phyloP scores from a whole-genome alignment of 2,113 vertebrate genomes.

The Tragelaphus strepsiceros region DNA sequence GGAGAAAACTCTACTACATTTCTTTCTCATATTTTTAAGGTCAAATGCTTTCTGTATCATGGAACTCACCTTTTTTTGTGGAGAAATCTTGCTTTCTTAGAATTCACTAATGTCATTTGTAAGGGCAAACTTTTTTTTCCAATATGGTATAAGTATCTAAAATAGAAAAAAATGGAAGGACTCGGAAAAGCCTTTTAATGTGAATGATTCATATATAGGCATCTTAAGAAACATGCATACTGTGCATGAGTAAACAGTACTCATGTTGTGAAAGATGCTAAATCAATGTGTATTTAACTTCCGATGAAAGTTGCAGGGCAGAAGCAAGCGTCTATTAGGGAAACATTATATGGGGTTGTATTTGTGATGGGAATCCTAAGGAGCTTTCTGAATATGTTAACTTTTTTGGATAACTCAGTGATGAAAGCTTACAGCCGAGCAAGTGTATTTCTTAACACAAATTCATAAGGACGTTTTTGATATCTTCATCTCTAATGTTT shows the following conservation, averaged over 20 bases:
- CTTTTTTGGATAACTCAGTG: conserved; percentile 57
- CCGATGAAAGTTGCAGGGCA: conserved; percentile 76
- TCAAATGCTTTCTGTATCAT: conserved; percentile 23
- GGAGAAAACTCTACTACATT: conserved; percentile 57
- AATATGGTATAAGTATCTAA: conserved; percentile 89
- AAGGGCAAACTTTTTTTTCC: conserved; percentile 84
- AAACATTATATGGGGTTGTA: conserved; percentile 63
- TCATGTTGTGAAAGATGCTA: conserved; percentile 62
- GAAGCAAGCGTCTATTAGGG: conserved; percentile 67
- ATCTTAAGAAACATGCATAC: conserved; percentile 83
- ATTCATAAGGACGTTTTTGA: conserved; percentile 61
- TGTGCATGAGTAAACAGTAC: conserved; percentile 72
- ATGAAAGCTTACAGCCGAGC: conserved; percentile 46
- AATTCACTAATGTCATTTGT: conserved; percentile 76
- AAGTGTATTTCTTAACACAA: conserved; percentile 50
- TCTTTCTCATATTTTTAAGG: conserved; percentile 65
- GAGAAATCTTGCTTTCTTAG: conserved; percentile 58
- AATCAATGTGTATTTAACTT: conserved; percentile 79
- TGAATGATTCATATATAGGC: conserved; percentile 89
- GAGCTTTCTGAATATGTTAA: conserved; percentile 71
- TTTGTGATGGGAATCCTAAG: conserved; percentile 67
- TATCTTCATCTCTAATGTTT: conserved; percentile 68
- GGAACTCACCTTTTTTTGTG: conserved; percentile 38
- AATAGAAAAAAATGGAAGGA: conserved; percentile 82
- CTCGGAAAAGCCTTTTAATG: conserved; percentile 88